These are phyloP conservation scores for Alauda arvensis DNA, from an alignment of 2,797 vertebrate species.

Conservation along the genomic window DNA sequence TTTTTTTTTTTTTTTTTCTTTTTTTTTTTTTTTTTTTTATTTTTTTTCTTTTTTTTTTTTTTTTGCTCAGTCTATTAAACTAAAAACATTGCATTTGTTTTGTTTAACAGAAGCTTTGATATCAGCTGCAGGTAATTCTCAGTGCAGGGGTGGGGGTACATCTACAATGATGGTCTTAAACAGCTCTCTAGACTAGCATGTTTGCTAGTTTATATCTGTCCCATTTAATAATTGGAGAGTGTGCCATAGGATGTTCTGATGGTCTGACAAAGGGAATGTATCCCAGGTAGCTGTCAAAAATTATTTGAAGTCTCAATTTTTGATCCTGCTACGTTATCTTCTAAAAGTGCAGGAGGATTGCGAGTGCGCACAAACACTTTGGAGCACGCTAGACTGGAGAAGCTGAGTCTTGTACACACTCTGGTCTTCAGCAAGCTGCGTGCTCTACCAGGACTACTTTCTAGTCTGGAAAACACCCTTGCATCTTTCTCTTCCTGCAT, in stretches of 20 bases:
- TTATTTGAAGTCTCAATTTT: conserved; percentile 24
- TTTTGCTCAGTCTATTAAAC: conserved; percentile 71
- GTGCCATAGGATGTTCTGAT: conserved; percentile 37
- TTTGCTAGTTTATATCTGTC: conserved; percentile 64
- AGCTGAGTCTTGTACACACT: conserved; percentile 37
- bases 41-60: not conserved
- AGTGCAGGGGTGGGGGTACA: conserved; percentile 77
- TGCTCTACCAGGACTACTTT: conserved; percentile 59
- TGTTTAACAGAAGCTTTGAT: conserved; percentile 80
- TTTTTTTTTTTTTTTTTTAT: conserved; percentile 25
- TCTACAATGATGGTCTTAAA: conserved; percentile 69
- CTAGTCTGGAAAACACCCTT: conserved; percentile 64
- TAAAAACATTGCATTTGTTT: conserved; percentile 76
- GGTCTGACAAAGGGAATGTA: conserved; percentile 36
- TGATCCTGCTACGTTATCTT: conserved; percentile 59
- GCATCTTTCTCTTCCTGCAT: conserved; percentile 46
- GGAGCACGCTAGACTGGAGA: conserved; percentile 68
- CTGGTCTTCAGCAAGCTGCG: conserved; percentile 41
- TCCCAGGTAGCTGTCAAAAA: conserved; percentile 54
- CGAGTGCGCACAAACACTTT: conserved; percentile 14
- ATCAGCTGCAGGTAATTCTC: conserved; percentile 77
- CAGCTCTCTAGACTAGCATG: conserved; percentile 72
- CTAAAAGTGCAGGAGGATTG: conserved; percentile 63
- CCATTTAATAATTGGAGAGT: conserved; percentile 39
- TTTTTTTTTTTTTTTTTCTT: conserved; percentile 35